phyloP scores from a whole-genome alignment of 2,113 vertebrate species.

The Poeciliopsis retropinna region DNA sequence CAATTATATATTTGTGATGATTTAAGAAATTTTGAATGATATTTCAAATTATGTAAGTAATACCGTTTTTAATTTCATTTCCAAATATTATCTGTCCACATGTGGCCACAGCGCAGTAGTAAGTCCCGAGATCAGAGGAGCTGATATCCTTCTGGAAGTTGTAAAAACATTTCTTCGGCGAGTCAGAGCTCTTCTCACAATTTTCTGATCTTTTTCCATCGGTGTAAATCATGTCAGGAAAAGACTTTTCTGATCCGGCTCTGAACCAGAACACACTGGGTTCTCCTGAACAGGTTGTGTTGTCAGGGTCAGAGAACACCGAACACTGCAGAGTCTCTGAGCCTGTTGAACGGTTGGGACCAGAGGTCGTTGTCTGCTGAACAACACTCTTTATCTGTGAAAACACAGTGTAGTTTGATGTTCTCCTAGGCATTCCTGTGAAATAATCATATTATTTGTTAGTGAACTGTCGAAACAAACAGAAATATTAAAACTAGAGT shows the following conservation, averaged over 20 bases:
- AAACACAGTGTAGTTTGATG: slow-evolving; percentile 5
- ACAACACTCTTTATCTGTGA: rapidly evolving
- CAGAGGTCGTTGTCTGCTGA: not conserved
- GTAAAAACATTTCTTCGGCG: not conserved
- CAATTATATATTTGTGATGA: too few relatives aligned
- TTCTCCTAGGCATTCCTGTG: rapidly evolving
- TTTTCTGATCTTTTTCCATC: not conserved
- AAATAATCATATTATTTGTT: not conserved
- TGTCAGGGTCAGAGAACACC: slow-evolving; percentile 11
- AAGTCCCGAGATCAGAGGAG: slow-evolving; percentile 40
- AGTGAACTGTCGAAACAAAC: not conserved
- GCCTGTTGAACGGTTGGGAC: not conserved
- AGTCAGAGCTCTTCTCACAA: not conserved
- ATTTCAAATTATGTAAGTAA: not conserved
- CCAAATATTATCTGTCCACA: slow-evolving; percentile 52
- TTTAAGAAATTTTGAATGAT: too few relatives aligned
- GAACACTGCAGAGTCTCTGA: slow-evolving; percentile 47
- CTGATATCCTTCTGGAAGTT: slow-evolving; percentile 7
- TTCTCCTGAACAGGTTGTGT: slow-evolving; percentile 4
- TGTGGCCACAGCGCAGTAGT: slow-evolving; percentile 52
- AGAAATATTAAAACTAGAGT: not conserved
- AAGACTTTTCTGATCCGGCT: slow-evolving; percentile 3
- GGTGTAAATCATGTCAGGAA: slow-evolving; percentile 16
- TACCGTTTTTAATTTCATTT: slow-evolving; percentile 4
- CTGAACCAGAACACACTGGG: slow-evolving; percentile 44